A percentile compares a stretch with the other conserved stretches of the same genome.
phyloP scores from a whole-genome alignment of 2,888 invertebrate species.

The Xanthia icteritia region DNA sequence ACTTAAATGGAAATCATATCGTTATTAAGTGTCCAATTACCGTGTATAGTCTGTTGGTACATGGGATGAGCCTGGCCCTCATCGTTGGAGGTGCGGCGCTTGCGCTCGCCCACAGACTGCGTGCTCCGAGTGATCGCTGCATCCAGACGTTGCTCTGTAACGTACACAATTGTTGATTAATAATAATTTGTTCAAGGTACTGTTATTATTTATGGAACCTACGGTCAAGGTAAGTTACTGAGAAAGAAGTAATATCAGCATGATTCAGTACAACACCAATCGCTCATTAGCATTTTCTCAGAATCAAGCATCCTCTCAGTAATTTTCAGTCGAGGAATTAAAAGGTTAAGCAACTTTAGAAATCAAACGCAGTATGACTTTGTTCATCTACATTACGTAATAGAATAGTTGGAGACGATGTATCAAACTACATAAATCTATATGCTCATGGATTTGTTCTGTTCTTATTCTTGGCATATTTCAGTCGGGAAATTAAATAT shows the following conservation, averaged over 20 bases:
- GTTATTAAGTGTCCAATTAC: slow-evolving; percentile 69
- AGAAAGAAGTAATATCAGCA: slow-evolving; percentile 16
- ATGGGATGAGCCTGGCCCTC: slow-evolving; percentile 82
- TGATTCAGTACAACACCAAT: slow-evolving; percentile 12
- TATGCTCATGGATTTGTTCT: background rate
- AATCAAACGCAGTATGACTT: background rate
- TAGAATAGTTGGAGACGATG: background rate
- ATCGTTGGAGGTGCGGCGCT: slow-evolving; percentile 83
- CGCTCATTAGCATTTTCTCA: slow-evolving; percentile 1
- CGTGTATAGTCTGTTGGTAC: slow-evolving; percentile 89
- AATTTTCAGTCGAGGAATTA: background rate
- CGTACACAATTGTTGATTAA: slow-evolving; percentile 3
- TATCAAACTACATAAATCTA: background rate
- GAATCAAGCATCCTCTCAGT: background rate
- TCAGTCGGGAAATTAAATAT: background rate
- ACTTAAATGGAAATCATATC: background rate
- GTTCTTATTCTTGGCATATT: background rate
- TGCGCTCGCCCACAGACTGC: slow-evolving; percentile 86
- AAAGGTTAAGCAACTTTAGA: background rate
- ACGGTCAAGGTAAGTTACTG: slow-evolving; percentile 16
- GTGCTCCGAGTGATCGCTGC: slow-evolving; percentile 86
- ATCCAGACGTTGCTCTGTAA: slow-evolving; percentile 85
- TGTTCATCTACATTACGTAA: background rate
- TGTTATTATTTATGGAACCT: background rate
- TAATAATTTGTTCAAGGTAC: background rate